A percentile compares a stretch with the other conserved stretches of the same genome.
Evolutionary conservation across 2,888 invertebrate species (phyloP).

Genomic region (Dynastes grantii): DNA sequence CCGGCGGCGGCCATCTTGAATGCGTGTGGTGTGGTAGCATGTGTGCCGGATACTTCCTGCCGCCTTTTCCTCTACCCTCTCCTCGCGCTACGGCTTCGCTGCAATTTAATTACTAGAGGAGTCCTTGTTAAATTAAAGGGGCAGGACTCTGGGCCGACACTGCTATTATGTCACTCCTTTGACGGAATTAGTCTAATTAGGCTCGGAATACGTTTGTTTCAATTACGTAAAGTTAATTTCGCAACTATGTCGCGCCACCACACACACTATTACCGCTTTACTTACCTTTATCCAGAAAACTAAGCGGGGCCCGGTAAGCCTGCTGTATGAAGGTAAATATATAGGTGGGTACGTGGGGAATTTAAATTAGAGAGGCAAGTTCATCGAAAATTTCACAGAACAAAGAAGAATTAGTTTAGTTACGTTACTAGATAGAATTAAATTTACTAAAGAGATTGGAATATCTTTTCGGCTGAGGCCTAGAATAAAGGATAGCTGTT

Average conservation of each 20-base stretch:
- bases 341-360: background rate
- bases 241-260: conserved; percentile 41
- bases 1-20: conserved; percentile 64
- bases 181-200: conserved; percentile 68
- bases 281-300: conserved; percentile 35
- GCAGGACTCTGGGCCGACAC: conserved; percentile 66
- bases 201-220: conserved; percentile 55
- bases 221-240: conserved; percentile 51
- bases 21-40: conserved; percentile 66
- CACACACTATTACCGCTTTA: conserved; percentile 22
- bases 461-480: too few relatives aligned
- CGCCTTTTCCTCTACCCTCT: background rate
- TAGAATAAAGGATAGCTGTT: too few relatives aligned
- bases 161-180: conserved; percentile 67
- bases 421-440: too few relatives aligned
- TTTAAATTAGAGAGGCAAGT: background rate
- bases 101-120: conserved; percentile 67
- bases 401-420: too few relatives aligned
- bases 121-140: conserved; percentile 69
- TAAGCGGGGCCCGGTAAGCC: background rate
- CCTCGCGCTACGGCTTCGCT: conserved; percentile 55
- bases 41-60: conserved; percentile 59
- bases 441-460: too few relatives aligned
- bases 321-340: background rate
- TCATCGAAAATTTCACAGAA: background rate